Conservation (phyloP, 2,888 invertebrate species). For the Icerya purchasi region DNA sequence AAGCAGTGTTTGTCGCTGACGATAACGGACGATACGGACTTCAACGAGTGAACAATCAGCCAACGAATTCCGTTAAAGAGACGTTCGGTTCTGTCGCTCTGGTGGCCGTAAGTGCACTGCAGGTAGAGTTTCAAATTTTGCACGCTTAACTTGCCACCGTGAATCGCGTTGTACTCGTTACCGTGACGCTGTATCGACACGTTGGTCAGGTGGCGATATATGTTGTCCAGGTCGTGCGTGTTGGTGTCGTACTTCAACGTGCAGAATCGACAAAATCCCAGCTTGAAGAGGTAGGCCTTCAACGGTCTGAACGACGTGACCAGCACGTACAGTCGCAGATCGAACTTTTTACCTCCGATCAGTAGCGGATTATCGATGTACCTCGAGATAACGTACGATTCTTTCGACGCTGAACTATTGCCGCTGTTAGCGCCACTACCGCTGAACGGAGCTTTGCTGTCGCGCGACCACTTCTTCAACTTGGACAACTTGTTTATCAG, state of each 20-base stretch:
- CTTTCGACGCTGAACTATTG: constrained; percentile 41
- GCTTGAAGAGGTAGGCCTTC: constrained; percentile 75
- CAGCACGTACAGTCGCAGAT: constrained; percentile 72
- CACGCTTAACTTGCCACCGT: constrained; percentile 86
- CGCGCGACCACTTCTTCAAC: constrained; percentile 71
- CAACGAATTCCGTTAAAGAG: constrained; percentile 73
- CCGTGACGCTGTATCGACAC: constrained; percentile 97
- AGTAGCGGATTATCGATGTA: constrained; percentile 86
- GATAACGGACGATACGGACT: constrained; percentile 80
- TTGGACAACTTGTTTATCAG: constrained; percentile 87
- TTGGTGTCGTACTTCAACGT: constrained; percentile 85
- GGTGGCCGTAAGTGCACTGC: constrained; percentile 62
- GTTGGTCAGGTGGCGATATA: constrained; percentile 88
- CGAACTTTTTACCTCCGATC: constrained; percentile 91
- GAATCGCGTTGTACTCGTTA: constrained; percentile 78
- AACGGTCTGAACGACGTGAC: constrained; percentile 84
- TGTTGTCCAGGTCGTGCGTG: constrained; percentile 67
- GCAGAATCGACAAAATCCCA: constrained; percentile 89
- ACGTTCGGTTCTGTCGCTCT: constrained; percentile 67
- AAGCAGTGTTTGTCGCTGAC: constrained; percentile 81
- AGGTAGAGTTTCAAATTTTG: constrained; percentile 73
- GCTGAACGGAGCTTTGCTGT: constrained; percentile 55
- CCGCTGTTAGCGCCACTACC: constrained; percentile 22
- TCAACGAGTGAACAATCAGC: constrained; percentile 78
- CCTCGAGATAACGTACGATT: constrained; percentile 87